Percentiles rank a stretch among this genome's conserved stretches.
Conservation (phyloP, 2,113 vertebrate species). For the Poicephalus meyeri region DNA sequence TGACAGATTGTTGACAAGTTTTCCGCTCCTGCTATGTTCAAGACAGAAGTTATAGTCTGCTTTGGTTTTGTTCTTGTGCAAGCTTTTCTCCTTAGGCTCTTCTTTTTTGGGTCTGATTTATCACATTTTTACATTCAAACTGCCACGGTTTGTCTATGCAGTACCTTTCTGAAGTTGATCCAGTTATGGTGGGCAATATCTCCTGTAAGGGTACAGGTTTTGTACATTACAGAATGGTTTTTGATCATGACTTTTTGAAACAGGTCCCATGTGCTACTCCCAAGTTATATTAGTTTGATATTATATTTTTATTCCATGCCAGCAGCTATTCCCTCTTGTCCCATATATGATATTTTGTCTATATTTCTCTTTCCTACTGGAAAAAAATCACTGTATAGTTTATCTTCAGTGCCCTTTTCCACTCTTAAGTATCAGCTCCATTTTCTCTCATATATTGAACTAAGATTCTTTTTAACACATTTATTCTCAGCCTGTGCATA, state of each 20-base stretch:
- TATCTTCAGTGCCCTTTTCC: background rate
- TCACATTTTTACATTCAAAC: background rate
- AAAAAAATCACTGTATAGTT: background rate
- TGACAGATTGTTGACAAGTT: background rate
- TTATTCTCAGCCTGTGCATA: background rate
- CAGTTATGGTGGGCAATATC: background rate
- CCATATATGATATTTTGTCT: background rate
- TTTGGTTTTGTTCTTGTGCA: background rate
- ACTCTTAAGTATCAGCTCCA: background rate
- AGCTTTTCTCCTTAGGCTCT: background rate
- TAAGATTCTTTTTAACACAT: background rate
- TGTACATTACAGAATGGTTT: background rate
- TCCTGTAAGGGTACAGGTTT: background rate
- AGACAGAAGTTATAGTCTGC: background rate
- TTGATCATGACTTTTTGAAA: background rate
- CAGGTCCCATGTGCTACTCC: background rate
- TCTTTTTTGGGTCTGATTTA: background rate
- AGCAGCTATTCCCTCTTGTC: background rate
- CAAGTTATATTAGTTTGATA: background rate
- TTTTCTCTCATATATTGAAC: background rate
- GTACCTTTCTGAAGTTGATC: background rate
- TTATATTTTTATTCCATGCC: background rate
- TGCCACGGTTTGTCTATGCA: background rate
- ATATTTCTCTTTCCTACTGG: background rate
- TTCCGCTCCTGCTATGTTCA: background rate